Evolutionary conservation across 2,888 invertebrate species (phyloP).

Genomic region (Xanthorhoe spadicearia): DNA sequence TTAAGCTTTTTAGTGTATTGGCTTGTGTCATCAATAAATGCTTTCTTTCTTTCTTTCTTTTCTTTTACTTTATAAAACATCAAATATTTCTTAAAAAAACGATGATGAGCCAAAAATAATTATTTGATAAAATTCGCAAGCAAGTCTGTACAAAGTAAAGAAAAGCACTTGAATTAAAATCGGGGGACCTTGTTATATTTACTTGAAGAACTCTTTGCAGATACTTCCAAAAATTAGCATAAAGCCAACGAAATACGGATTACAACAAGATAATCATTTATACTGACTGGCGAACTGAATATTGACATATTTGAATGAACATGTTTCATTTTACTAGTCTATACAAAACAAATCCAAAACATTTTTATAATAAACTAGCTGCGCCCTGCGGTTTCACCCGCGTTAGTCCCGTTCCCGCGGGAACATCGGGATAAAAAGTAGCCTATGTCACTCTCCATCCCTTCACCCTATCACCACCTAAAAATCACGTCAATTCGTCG

Average conservation of each 20-base stretch:
- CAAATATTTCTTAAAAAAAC: neutral
- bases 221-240: neutral
- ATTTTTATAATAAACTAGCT: neutral
- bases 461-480: too few relatives aligned
- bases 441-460: too few relatives aligned
- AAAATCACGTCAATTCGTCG: too few relatives aligned
- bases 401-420: too few relatives aligned
- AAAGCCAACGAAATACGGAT: neutral
- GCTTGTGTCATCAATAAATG: too few relatives aligned
- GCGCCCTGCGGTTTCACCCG: too few relatives aligned
- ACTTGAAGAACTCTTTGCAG: neutral
- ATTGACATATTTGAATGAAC: neutral
- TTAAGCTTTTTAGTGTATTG: too few relatives aligned
- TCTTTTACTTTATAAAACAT: too few relatives aligned
- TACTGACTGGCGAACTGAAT: too few relatives aligned
- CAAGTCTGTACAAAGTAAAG: neutral
- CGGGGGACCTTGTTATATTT: neutral
- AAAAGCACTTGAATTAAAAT: conserved; percentile 6
- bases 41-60: too few relatives aligned
- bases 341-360: neutral
- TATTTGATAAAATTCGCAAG: conserved; percentile 2
- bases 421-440: too few relatives aligned
- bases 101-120: neutral
- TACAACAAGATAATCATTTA: neutral
- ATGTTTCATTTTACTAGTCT: too few relatives aligned